phyloP scores from a whole-genome alignment of 2,888 invertebrate genomes.

The Lasioglossum malachurum region DNA sequence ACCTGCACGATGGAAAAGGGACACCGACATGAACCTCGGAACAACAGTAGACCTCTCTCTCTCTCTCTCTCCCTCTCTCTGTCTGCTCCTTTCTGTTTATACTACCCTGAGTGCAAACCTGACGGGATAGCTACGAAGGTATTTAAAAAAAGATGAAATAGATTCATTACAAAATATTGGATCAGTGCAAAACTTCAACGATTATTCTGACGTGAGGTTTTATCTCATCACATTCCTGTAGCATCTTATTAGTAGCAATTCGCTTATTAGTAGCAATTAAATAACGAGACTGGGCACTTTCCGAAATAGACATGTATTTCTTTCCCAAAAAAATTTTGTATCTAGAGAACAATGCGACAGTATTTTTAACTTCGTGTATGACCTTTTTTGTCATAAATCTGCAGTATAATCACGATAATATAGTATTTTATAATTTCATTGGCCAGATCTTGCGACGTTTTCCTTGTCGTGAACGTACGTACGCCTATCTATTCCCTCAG shows the following conservation, averaged over 20 bases:
- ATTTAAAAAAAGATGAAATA: not conserved
- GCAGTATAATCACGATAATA: not conserved
- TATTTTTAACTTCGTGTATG: not conserved
- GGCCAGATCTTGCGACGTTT: no score
- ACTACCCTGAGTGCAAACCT: not conserved
- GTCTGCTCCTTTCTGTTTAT: not conserved
- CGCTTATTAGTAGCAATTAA: no score
- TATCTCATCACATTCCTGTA: no score
- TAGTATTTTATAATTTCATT: not conserved
- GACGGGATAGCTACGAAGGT: not conserved
- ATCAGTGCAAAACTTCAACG: no score
- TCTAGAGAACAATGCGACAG: not conserved
- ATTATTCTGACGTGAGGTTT: no score
- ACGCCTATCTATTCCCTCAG: not conserved
- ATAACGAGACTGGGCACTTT: no score
- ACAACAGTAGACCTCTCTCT: not conserved
- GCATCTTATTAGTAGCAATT: no score
- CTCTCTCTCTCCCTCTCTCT: no score
- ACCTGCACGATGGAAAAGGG: not conserved
- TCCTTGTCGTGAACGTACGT: no score
- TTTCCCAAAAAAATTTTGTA: not conserved
- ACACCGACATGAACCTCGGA: not conserved
- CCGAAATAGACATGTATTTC: no score
- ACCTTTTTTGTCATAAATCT: not conserved
- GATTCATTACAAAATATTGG: not conserved